Evolutionary conservation across 2,888 invertebrate species (phyloP), one percentile per base, ranked within the genome.

Genomic region (Hypercompe scribonia): DNA sequence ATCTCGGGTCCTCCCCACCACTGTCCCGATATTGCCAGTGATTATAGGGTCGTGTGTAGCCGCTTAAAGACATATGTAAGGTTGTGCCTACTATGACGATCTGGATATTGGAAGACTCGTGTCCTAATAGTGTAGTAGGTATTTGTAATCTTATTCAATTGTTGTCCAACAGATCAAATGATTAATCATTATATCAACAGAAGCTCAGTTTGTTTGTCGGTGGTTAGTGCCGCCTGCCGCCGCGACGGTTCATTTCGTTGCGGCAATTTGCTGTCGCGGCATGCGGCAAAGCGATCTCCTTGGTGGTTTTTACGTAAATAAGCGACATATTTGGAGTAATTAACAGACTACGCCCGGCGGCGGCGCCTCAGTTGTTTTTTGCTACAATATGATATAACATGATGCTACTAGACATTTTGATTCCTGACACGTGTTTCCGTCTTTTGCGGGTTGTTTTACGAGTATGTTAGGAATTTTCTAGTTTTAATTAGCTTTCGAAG

Each of bases 271-370:
- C 89, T 87, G 80, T 79, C 85, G 70, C 69, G 70, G 70, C 54
- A 31, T 54, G 36, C 58, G 28, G 42, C 24, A 58, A 71, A 67
- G 70, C 68, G 58, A 2, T 68, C 65, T 71, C 63, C 64, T 61
- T 42, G 66, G 63, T 24, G 54, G 80, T 85, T 86, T 87, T 87
- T 87, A 81, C 77, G 74, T 72, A 84, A 86, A 85, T 81, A 83
- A 76, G 80, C 81, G 87, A 90, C 92, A 93, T 94, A 94, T 94
- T 94, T 94, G 92, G 86, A 90, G 93, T 94, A 94, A 94, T 94
- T 94, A 95, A 92, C 94, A 92, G 91, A 89, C 86, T 88, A 90
- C 89, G 88, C 84, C 88, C 86, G 80, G 72, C 76, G 82, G 86
- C 91, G 90, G 89, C 72, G 79, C 83, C 80, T 88, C 68, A 84